Conservation (phyloP, 2,113 vertebrate genomes). For the Abramis brama region DNA sequence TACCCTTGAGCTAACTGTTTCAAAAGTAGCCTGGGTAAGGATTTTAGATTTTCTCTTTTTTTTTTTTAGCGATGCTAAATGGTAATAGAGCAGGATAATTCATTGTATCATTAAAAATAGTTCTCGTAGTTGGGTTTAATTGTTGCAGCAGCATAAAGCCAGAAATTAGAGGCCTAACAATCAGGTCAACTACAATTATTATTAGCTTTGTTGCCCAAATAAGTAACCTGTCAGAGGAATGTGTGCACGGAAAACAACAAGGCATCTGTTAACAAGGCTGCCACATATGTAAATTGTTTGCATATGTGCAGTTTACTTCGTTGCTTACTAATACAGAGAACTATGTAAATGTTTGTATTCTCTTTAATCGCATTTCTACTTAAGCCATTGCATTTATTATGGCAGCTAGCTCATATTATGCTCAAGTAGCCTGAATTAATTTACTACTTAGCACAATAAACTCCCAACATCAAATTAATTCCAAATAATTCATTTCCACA, state of each 20-base stretch:
- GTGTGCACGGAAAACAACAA: not conserved
- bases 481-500: not conserved
- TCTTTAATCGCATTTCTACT: not conserved
- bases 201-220: not conserved
- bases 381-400: not conserved
- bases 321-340: not conserved
- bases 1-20: not conserved
- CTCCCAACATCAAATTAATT: not conserved
- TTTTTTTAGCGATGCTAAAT: not conserved
- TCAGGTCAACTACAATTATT: not conserved
- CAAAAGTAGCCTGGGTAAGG: not conserved
- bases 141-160: not conserved
- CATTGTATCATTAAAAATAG: not conserved
- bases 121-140: not conserved
- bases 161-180: not conserved
- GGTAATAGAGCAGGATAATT: not conserved
- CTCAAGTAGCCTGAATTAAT: not conserved
- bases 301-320: not conserved
- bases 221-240: not conserved
- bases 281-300: slow-evolving; percentile 5
- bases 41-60: not conserved
- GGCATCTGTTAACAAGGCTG: not conserved
- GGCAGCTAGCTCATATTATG: not conserved
- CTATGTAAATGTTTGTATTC: slow-evolving; percentile 24
- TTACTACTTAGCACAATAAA: not conserved